phyloP scores from a whole-genome alignment of 2,797 vertebrate species.

The Benthosema pterotum region DNA sequence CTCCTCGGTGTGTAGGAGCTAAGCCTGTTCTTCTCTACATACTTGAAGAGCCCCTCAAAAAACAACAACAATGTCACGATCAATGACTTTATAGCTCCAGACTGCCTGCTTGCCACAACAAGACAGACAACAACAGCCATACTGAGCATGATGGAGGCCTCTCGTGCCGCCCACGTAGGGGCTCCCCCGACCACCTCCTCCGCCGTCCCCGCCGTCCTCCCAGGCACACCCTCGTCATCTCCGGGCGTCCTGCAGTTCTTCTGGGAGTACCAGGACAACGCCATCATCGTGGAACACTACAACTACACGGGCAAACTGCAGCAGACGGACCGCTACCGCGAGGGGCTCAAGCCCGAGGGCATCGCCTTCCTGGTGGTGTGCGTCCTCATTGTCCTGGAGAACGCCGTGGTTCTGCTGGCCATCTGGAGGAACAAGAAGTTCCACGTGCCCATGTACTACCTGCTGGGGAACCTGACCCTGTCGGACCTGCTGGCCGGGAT shows the following conservation, averaged over 20 bases:
- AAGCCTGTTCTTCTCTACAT: conserved; percentile 2
- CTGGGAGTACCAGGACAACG: conserved; percentile 74
- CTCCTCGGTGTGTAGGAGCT: conserved; percentile 12
- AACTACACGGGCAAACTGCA: conserved; percentile 87
- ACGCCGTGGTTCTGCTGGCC: conserved; percentile 85
- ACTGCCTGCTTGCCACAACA: conserved; percentile 26
- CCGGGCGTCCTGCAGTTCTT: conserved; percentile 59
- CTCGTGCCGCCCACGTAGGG: conserved; percentile 36
- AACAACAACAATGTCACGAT: conserved; percentile 31
- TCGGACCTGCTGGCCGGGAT: conserved; percentile 90
- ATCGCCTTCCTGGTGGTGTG: conserved; percentile 85
- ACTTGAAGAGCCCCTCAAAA: conserved; percentile 26
- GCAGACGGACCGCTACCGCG: conserved; percentile 77
- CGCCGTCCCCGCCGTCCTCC: conserved; percentile 8
- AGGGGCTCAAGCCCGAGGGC: conserved; percentile 81
- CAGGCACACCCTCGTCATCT: conserved; percentile 29
- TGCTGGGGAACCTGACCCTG: conserved; percentile 90
- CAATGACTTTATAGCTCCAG: conserved; percentile 55
- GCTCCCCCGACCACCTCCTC: conserved; percentile 29
- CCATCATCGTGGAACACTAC: conserved; percentile 83
- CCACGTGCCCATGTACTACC: conserved; percentile 90
- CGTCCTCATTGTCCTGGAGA: conserved; percentile 87
- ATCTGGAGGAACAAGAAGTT: conserved; percentile 91
- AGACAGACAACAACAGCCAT: conserved; percentile 35
- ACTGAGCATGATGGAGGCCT: conserved; percentile 72